Base-by-base conservation (phyloP, 2,888 invertebrate species). In the Aproaerema taeniolella region DNA sequence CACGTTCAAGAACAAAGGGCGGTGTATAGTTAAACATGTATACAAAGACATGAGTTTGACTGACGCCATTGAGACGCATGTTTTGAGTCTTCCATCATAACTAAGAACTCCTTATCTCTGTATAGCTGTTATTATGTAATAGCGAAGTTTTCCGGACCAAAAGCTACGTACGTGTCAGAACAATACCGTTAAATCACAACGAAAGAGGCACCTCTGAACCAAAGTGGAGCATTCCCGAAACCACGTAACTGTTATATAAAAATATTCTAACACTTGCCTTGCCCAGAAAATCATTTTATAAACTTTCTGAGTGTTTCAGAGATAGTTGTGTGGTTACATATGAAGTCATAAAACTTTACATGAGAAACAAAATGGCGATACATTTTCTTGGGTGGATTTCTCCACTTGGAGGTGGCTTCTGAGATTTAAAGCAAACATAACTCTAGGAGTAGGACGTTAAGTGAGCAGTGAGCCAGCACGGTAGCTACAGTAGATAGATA, bases 271-370 rank as follows among this genome's bases (percentile, higher is more conserved):
- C 28, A 31, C 9, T 31, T 39, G n/a, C n/a, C n/a, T 15, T 20
- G 39, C 43, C 25, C 34, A 25, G 40, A 30, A 41, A 49, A 51
- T 46, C 41, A 45, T 44, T 46, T 47, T 42, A 31, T 36, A 38
- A 43, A 41, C 38, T 41, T 26, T 11, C n/a, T 11, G 32, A 36
- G 38, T 43, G 33, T 43, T 39, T 39, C 28, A 28, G 9, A 32
- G 43, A 46, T 50, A 44, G 41, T 39, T 47, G 45, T 45, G 45
- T 46, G 46, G 50, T 47, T 40, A 39, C 40, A 42, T 41, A 41
- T 45, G 41, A 47, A 51, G 50, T 48, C 52, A 46, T 60, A 59
- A 61, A 62, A 57, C 50, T 53, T 50, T 52, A 53, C 53, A 56
- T 50, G 50, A 50, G 45, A 52, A 57, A 55, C 53, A 55, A 58